Evolutionary conservation across 2,113 vertebrate species (phyloP).

Genomic region (Phycodurus eques): DNA sequence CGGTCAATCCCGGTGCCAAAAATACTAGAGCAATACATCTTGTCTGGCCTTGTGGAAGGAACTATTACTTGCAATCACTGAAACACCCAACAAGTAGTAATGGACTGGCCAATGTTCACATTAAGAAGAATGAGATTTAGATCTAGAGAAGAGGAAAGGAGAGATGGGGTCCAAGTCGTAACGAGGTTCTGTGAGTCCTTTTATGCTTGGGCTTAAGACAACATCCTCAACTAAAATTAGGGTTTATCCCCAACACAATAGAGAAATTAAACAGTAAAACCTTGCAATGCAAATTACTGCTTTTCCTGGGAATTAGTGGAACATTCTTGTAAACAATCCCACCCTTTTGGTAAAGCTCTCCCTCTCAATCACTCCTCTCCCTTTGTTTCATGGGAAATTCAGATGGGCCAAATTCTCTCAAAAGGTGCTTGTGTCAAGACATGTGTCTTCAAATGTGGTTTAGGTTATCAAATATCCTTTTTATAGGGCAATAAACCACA

Average conservation of each 20-base stretch:
- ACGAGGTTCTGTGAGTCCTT: slow-evolving; percentile 30
- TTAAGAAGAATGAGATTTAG: slow-evolving; percentile 18
- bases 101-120: slow-evolving; percentile 42
- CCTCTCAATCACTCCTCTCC: slow-evolving; percentile 6
- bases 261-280: slow-evolving; percentile 64
- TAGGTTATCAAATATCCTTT: too few species aligned
- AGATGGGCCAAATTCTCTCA: slow-evolving; percentile 36
- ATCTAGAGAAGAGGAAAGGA: neutral
- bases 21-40: neutral
- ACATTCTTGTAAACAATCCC: slow-evolving; percentile 67
- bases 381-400: slow-evolving; percentile 68
- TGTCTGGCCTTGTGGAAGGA: too few species aligned
- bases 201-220: slow-evolving; percentile 55
- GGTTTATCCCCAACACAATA: slow-evolving; percentile 60
- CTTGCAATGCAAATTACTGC: slow-evolving; percentile 63
- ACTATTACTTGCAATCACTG: slow-evolving; percentile 33
- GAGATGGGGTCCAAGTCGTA: slow-evolving; percentile 22
- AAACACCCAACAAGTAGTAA: slow-evolving; percentile 53
- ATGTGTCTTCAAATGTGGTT: too few species aligned
- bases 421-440: too few species aligned
- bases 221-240: slow-evolving; percentile 64
- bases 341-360: slow-evolving; percentile 30
- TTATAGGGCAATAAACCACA: too few species aligned
- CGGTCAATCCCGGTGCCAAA: neutral
- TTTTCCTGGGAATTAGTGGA: slow-evolving; percentile 63